Evolutionary conservation across 2,113 vertebrate genomes (phyloP).

Genomic region (Reinhardtius hippoglossoides): DNA sequence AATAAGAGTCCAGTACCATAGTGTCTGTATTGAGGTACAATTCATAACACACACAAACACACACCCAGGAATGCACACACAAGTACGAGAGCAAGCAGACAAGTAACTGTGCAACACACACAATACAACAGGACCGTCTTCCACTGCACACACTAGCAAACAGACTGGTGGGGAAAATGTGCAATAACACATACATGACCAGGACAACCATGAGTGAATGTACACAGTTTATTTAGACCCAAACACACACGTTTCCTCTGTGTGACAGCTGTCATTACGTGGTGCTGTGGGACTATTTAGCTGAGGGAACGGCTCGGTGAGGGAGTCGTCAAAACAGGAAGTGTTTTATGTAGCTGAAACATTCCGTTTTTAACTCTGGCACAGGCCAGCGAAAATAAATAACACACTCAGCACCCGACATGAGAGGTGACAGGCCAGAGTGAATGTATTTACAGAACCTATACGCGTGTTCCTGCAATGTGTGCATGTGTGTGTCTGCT

Average conservation of each 20-base stretch:
- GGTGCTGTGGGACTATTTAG: conserved; percentile 64
- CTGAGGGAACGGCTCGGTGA: conserved; percentile 48
- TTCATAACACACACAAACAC: neutral
- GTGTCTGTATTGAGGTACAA: neutral
- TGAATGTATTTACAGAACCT: conserved; percentile 34
- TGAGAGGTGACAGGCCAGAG: conserved; percentile 33
- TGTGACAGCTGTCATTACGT: conserved; percentile 51
- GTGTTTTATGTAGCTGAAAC: conserved; percentile 80
- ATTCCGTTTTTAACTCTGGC: conserved; percentile 82
- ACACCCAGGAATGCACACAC: neutral
- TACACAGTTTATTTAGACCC: conserved; percentile 25
- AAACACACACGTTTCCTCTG: conserved; percentile 27
- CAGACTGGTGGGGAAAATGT: conserved; percentile 6
- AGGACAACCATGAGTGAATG: neutral
- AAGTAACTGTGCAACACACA: conserved; percentile 12
- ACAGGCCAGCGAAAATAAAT: conserved; percentile 73
- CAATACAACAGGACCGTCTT: conserved; percentile 12
- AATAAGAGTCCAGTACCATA: neutral
- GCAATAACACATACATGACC: conserved; percentile 5
- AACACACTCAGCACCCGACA: conserved; percentile 49
- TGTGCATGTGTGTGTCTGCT: conserved; percentile 25
- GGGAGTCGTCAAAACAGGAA: conserved; percentile 80
- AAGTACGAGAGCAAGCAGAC: neutral
- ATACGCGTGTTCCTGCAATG: conserved; percentile 13
- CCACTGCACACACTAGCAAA: neutral